These are phyloP conservation scores for Falco rusticolus DNA, from an alignment of 2,797 vertebrate genomes.

Conservation along the genomic window DNA sequence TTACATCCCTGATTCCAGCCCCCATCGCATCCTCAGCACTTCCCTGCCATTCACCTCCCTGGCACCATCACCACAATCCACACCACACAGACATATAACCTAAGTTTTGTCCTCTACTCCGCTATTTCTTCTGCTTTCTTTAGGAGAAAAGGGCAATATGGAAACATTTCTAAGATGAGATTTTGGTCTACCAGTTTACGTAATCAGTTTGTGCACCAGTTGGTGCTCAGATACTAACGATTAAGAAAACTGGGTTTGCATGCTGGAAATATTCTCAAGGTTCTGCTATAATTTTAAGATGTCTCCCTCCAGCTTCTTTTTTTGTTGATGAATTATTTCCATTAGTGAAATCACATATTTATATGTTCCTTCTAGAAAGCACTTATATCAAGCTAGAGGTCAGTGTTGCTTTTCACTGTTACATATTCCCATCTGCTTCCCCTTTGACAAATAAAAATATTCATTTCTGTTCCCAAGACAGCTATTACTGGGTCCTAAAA, in stretches of 20 bases:
- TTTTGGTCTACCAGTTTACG: background rate
- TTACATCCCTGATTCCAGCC: background rate
- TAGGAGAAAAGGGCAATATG: background rate
- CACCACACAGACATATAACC: background rate
- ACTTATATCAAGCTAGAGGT: background rate
- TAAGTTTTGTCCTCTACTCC: background rate
- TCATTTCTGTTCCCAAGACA: conserved; percentile 33
- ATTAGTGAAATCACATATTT: background rate
- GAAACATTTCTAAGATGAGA: background rate
- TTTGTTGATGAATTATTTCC: background rate
- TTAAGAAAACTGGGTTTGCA: background rate
- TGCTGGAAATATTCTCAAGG: background rate
- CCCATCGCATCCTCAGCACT: background rate
- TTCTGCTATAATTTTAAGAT: background rate
- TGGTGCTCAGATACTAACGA: background rate
- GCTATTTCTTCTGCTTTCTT: background rate
- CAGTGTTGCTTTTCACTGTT: background rate
- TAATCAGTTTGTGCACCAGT: background rate
- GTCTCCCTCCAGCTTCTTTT: background rate
- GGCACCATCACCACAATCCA: background rate
- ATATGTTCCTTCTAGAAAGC: background rate
- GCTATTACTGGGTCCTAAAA: conserved; percentile 18
- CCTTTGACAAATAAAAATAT: background rate
- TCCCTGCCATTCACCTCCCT: background rate
- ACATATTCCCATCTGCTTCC: background rate